Percentiles rank a stretch among this genome's conserved stretches.
Evolutionary conservation across 2,113 vertebrate genomes (phyloP).

Genomic region (Actenoides lindsayi): DNA sequence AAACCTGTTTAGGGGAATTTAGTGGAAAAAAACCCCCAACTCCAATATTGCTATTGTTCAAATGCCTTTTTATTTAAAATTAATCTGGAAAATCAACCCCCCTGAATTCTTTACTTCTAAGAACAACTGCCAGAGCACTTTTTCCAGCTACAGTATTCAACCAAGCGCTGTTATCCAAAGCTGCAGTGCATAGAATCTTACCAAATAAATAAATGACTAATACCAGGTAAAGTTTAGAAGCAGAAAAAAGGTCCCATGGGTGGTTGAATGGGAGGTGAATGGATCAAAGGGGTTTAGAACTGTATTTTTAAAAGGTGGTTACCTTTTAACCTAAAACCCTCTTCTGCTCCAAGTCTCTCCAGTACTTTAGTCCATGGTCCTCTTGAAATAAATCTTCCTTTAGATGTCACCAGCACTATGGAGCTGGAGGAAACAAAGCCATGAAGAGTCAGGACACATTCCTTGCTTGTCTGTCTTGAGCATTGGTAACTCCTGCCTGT

Average conservation of each 20-base stretch:
- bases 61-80: neutral
- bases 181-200: neutral
- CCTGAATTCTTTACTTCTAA: neutral
- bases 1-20: neutral
- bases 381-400: slow-evolving; percentile 83
- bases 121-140: neutral
- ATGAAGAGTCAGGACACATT: neutral
- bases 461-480: neutral
- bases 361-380: slow-evolving; percentile 89
- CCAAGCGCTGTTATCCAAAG: neutral
- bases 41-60: neutral
- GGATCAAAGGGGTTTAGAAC: neutral
- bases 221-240: neutral
- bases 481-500: neutral
- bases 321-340: slow-evolving; percentile 88
- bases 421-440: slow-evolving; percentile 75
- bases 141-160: neutral
- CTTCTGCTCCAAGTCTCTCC: slow-evolving; percentile 84
- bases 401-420: slow-evolving; percentile 89
- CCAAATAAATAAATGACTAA: neutral
- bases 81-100: neutral
- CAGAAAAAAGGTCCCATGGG: neutral
- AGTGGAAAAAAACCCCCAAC: neutral
- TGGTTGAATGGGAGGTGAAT: neutral
- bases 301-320: neutral